A percentile compares a stretch with the other conserved stretches of the same genome.
These are phyloP conservation scores for Philotrypesis tridentata DNA, from an alignment of 1,140 invertebrate species.

Conservation along the genomic window DNA sequence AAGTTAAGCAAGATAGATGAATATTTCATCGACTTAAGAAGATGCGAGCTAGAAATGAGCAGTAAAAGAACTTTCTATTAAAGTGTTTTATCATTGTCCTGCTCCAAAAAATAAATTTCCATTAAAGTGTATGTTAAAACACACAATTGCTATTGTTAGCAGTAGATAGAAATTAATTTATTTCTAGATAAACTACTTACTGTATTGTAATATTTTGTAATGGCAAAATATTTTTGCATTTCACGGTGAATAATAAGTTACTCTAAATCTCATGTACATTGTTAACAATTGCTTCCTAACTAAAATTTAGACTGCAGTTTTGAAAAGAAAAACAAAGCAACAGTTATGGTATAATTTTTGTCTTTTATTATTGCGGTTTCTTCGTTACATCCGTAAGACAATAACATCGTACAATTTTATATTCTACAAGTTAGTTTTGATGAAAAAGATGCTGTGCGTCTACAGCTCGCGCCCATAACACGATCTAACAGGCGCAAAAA, in stretches of 20 bases:
- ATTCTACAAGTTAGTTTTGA: conserved; percentile 52
- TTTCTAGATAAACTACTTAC: conserved; percentile 43
- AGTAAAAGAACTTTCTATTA: conserved; percentile 50
- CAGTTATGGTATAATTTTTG: conserved; percentile 45
- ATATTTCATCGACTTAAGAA: conserved; percentile 47
- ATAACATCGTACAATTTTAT: conserved; percentile 48
- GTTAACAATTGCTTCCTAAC: neutral
- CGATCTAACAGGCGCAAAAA: conserved; percentile 36
- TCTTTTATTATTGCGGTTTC: conserved; percentile 49
- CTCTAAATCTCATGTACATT: conserved; percentile 7
- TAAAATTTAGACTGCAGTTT: neutral
- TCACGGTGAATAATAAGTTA: conserved; percentile 42
- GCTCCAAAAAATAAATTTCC: conserved; percentile 35
- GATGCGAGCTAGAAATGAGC: conserved; percentile 40
- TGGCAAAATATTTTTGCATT: conserved; percentile 52
- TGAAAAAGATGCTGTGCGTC: conserved; percentile 46
- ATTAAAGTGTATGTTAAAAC: conserved; percentile 19
- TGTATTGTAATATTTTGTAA: conserved; percentile 48
- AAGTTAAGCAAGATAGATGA: conserved; percentile 43
- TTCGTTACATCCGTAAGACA: conserved; percentile 47
- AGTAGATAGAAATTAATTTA: conserved; percentile 54
- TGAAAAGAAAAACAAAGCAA: neutral
- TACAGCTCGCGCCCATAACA: conserved; percentile 39
- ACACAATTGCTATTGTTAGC: conserved; percentile 47
- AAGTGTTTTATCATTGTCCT: conserved; percentile 39